A percentile compares a stretch with the other conserved stretches of the same genome.
Conservation (phyloP, 2,113 vertebrate species). For the Accipiter virgatus region DNA sequence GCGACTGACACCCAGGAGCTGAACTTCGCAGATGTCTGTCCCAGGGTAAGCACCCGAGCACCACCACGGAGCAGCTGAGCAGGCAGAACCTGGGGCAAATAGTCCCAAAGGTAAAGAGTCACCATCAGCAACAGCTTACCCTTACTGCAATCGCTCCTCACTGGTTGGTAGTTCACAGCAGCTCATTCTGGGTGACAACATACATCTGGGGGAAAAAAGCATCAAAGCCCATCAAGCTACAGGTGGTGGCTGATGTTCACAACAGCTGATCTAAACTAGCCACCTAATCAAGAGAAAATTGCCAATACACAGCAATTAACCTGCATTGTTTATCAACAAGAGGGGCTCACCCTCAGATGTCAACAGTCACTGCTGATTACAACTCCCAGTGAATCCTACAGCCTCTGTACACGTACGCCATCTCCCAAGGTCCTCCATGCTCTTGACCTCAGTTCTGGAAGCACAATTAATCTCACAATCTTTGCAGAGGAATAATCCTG, state of each 20-base stretch:
- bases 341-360: not conserved
- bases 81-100: not conserved
- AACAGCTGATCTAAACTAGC: not conserved
- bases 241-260: not conserved
- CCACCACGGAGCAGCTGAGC: not conserved
- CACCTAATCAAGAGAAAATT: not conserved
- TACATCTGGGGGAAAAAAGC: not conserved
- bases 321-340: not conserved
- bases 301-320: not conserved
- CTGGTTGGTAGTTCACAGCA: not conserved
- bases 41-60: not conserved
- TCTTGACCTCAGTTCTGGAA: not conserved
- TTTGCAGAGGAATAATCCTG: not conserved
- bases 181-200: not conserved
- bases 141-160: not conserved
- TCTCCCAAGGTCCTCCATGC: not conserved
- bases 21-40: not conserved
- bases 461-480: not conserved
- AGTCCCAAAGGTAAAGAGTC: not conserved
- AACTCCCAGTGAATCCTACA: not conserved
- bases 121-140: accelerated
- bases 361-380: not conserved
- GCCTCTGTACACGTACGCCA: too few relatives aligned
- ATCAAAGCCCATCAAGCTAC: not conserved
- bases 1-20: not conserved